Evolutionary conservation across 2,113 vertebrate species (phyloP).

Genomic region (Acanthochromis polyacanthus): DNA sequence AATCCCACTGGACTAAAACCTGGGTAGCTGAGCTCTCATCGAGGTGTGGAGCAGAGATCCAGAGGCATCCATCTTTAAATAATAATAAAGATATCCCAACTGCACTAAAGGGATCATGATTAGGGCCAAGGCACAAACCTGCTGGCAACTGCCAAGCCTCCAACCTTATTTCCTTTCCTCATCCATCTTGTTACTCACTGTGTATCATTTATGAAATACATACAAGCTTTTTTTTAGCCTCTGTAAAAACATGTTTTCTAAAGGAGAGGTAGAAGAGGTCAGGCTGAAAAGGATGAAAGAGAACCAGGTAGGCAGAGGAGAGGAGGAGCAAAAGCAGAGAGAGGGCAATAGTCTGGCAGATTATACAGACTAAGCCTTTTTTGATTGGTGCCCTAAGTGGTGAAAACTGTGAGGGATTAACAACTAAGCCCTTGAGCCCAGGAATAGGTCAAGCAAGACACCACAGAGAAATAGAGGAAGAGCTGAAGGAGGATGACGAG

Average conservation of each 20-base stretch:
- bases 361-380: constrained; percentile 66
- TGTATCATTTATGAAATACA: background rate
- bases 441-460: constrained; percentile 55
- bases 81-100: constrained; percentile 16
- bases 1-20: constrained; percentile 8
- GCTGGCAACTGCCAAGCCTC: constrained; percentile 17
- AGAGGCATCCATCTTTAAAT: constrained; percentile 23
- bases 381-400: constrained; percentile 72
- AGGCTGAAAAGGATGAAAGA: background rate
- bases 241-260: background rate
- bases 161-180: background rate
- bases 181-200: background rate
- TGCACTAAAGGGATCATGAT: background rate
- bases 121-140: constrained; percentile 35
- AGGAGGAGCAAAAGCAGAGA: background rate
- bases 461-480: constrained; percentile 14
- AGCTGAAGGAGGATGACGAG: background rate
- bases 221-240: background rate
- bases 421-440: constrained; percentile 38
- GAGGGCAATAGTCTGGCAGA: constrained; percentile 31
- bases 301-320: background rate
- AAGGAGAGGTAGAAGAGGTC: background rate
- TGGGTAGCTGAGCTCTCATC: constrained; percentile 25
- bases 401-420: constrained; percentile 72
- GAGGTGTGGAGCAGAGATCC: constrained; percentile 39